A percentile compares a stretch with the other conserved stretches of the same genome.
phyloP scores from a whole-genome alignment of 1,140 invertebrate genomes.

The Trachymyrmex cornetzi region DNA sequence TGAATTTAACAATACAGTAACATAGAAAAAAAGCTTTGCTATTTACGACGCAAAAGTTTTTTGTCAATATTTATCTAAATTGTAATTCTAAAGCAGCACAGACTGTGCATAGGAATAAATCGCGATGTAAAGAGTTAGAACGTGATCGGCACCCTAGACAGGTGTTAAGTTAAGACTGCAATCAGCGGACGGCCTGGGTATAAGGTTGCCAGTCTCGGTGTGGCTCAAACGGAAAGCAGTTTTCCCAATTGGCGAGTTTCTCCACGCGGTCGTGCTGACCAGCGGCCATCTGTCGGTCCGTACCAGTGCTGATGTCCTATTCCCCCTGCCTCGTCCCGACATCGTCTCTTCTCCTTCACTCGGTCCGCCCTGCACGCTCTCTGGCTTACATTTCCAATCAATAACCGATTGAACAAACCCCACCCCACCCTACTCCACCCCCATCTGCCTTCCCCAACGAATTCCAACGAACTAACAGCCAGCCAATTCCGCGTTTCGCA shows the following conservation, averaged over 20 bases:
- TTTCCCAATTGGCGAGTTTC: constrained; percentile 72
- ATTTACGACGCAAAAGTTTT: background rate
- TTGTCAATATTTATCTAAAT: background rate
- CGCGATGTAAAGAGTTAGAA: constrained; percentile 40
- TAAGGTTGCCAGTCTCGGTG: constrained; percentile 39
- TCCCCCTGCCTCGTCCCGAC: constrained; percentile 47
- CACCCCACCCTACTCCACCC: constrained; percentile 63
- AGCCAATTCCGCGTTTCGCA: constrained; percentile 80
- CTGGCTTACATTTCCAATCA: constrained; percentile 85
- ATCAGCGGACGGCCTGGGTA: constrained; percentile 39
- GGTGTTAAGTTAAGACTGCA: constrained; percentile 61
- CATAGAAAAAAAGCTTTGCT: background rate
- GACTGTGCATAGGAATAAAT: constrained; percentile 13
- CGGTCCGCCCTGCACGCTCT: constrained; percentile 56
- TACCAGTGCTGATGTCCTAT: constrained; percentile 75
- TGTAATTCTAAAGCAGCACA: constrained; percentile 8
- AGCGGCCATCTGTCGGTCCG: constrained; percentile 84
- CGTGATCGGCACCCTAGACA: constrained; percentile 40
- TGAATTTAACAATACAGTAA: background rate
- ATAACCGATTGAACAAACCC: constrained; percentile 85
- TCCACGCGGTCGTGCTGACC: constrained; percentile 75
- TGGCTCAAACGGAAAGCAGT: constrained; percentile 58
- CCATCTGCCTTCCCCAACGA: constrained; percentile 70
- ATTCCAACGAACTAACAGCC: constrained; percentile 81
- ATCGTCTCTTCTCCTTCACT: constrained; percentile 47